Evolutionary conservation across 2,888 invertebrate genomes (phyloP).

Genomic region (Phasia obesa): DNA sequence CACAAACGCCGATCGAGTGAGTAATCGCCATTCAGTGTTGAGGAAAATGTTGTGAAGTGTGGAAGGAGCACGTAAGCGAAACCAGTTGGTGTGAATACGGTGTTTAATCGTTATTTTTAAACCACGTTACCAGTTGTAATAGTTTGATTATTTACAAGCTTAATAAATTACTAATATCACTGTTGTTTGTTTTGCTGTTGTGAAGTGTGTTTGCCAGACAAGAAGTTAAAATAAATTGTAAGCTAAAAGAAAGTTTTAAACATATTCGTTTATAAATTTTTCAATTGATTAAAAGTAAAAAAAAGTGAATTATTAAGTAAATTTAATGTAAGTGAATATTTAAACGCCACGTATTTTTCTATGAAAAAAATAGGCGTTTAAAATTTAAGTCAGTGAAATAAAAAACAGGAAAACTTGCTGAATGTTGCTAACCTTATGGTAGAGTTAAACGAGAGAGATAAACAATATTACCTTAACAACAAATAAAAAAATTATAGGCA

Average conservation of each 20-base stretch:
- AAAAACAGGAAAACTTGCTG: slow-evolving; percentile 32
- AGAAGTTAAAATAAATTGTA: slow-evolving; percentile 57
- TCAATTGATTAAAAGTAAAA: slow-evolving; percentile 24
- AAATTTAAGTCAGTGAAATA: slow-evolving; percentile 33
- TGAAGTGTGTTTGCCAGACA: slow-evolving; percentile 62
- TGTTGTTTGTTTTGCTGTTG: slow-evolving; percentile 63
- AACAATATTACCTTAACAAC: slow-evolving; percentile 25
- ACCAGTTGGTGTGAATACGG: slow-evolving; percentile 35
- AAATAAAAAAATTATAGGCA: slow-evolving; percentile 3
- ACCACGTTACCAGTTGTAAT: slow-evolving; percentile 52
- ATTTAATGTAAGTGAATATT: slow-evolving; percentile 49
- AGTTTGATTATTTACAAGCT: slow-evolving; percentile 44
- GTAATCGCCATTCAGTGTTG: slow-evolving; percentile 72
- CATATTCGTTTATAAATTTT: slow-evolving; percentile 21
- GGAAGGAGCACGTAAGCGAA: slow-evolving; percentile 64
- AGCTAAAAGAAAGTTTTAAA: slow-evolving; percentile 65
- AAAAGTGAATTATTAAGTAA: slow-evolving; percentile 9
- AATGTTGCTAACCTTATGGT: slow-evolving; percentile 61
- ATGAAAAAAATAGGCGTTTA: slow-evolving; percentile 46
- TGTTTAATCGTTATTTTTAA: slow-evolving; percentile 57
- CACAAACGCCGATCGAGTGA: slow-evolving; percentile 43
- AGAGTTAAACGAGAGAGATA: slow-evolving; percentile 24
- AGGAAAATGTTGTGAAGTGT: slow-evolving; percentile 77
- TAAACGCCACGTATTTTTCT: slow-evolving; percentile 65
- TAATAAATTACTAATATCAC: slow-evolving; percentile 54